phyloP scores from a whole-genome alignment of 2,888 invertebrate species.

The Luperina testacea region DNA sequence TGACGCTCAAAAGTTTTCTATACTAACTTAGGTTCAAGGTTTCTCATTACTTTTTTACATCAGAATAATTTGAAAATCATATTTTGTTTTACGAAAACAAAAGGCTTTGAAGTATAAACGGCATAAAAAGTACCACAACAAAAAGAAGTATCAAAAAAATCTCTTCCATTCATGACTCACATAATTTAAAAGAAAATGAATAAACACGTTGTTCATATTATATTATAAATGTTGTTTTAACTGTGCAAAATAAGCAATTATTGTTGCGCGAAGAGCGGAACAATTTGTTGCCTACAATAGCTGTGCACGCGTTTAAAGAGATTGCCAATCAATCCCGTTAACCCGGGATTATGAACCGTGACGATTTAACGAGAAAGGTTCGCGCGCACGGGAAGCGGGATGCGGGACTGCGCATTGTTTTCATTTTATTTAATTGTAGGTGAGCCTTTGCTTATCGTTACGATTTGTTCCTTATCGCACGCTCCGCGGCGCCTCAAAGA shows the following conservation, averaged over 20 bases:
- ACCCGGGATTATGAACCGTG: slow-evolving; percentile 73
- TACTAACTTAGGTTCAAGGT: neutral
- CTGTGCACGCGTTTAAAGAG: slow-evolving; percentile 64
- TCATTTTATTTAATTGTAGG: slow-evolving; percentile 66
- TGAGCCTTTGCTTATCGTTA: slow-evolving; percentile 56
- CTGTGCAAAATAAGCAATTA: slow-evolving; percentile 61
- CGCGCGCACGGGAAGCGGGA: slow-evolving; percentile 43
- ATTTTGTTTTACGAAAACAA: neutral
- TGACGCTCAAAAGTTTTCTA: neutral
- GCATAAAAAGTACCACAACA: neutral
- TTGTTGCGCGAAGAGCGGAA: slow-evolving; percentile 58
- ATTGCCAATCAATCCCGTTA: slow-evolving; percentile 69
- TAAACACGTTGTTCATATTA: slow-evolving; percentile 24
- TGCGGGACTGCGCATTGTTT: slow-evolving; percentile 52
- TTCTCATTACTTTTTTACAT: neutral
- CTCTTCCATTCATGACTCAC: neutral
- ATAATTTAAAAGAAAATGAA: slow-evolving; percentile 3
- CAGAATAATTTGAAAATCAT: neutral
- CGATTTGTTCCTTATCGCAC: slow-evolving; percentile 46
- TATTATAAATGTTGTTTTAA: slow-evolving; percentile 44
- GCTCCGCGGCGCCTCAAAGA: slow-evolving; percentile 41
- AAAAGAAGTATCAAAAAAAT: neutral
- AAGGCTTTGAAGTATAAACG: neutral
- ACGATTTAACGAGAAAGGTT: slow-evolving; percentile 77
- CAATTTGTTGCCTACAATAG: slow-evolving; percentile 66